These are phyloP conservation scores for Corbicula japonica DNA, from an alignment of 2,888 invertebrate species.

Conservation along the genomic window DNA sequence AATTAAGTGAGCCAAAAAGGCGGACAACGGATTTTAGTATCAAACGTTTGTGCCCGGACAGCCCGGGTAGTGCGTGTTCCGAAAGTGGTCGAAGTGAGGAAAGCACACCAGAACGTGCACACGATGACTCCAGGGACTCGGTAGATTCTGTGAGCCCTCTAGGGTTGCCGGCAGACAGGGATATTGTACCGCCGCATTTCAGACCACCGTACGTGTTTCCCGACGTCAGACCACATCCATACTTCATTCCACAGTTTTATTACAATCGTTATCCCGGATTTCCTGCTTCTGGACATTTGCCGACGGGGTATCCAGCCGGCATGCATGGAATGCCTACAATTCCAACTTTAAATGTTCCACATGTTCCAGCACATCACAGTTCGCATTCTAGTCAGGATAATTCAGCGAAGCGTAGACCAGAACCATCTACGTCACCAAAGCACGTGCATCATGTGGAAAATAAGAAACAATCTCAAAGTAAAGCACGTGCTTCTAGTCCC, in stretches of 20 bases:
- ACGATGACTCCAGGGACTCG: conserved; percentile 70
- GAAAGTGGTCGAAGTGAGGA: conserved; percentile 78
- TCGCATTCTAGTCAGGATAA: conserved; percentile 36
- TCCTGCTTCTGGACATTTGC: conserved; percentile 48
- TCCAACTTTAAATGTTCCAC: conserved; percentile 32
- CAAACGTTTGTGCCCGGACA: conserved; percentile 82
- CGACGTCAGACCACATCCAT: conserved; percentile 66
- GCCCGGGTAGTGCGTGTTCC: conserved; percentile 76
- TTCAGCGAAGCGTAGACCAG: conserved; percentile 3
- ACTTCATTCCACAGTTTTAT: conserved; percentile 72
- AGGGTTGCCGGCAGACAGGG: conserved; percentile 28
- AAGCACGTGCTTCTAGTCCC: conserved; percentile 11
- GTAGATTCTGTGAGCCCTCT: conserved; percentile 37
- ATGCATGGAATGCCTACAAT: conserved; percentile 27
- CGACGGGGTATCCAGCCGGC: conserved; percentile 28
- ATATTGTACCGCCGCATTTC: conserved; percentile 51
- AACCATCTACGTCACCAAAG: conserved; percentile 10
- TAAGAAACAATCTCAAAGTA: conserved; percentile 23
- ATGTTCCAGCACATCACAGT: conserved; percentile 11
- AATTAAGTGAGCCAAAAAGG: conserved; percentile 89
- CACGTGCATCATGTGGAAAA: conserved; percentile 12
- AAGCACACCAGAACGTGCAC: conserved; percentile 66
- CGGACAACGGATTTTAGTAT: conserved; percentile 81
- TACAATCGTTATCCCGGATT: conserved; percentile 61
- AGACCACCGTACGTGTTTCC: conserved; percentile 68